Percentiles rank a stretch among this genome's conserved stretches.
Evolutionary conservation across 2,113 vertebrate genomes (phyloP).

Genomic region (Nothoprocta perdicaria): DNA sequence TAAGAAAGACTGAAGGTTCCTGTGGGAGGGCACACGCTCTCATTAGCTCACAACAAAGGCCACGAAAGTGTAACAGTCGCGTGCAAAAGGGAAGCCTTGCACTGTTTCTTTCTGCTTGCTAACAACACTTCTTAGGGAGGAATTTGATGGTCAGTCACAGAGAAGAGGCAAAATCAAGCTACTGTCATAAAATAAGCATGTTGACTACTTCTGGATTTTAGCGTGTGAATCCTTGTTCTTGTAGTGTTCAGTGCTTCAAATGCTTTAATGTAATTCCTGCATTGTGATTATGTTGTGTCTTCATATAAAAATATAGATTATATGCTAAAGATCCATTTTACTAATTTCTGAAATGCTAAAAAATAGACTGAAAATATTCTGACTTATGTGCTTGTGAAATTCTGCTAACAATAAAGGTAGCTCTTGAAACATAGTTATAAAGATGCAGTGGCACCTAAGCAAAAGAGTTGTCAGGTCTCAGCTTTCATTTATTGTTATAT

Average conservation of each 20-base stretch:
- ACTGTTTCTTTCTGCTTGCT: background rate
- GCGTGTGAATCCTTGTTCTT: background rate
- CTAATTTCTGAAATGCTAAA: background rate
- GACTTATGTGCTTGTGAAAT: fast-evolving
- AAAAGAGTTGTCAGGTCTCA: background rate
- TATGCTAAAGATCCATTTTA: background rate
- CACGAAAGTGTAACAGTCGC: background rate
- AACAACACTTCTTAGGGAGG: background rate
- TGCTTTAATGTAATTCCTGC: background rate
- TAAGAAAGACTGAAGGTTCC: background rate
- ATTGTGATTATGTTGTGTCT: background rate
- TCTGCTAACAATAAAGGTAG: background rate
- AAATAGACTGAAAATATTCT: background rate
- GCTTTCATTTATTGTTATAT: background rate
- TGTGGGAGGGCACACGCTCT: background rate
- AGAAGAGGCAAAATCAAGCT: background rate
- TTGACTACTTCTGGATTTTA: background rate
- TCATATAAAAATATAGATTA: background rate
- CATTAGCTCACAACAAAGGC: background rate
- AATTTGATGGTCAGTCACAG: background rate
- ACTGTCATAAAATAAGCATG: background rate
- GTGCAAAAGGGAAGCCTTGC: background rate
- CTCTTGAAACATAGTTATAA: background rate
- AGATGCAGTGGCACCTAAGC: fast-evolving
- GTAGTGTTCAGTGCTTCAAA: background rate